Base-by-base conservation (phyloP, 2,888 invertebrate genomes). In the Penaeus monodon region DNA sequence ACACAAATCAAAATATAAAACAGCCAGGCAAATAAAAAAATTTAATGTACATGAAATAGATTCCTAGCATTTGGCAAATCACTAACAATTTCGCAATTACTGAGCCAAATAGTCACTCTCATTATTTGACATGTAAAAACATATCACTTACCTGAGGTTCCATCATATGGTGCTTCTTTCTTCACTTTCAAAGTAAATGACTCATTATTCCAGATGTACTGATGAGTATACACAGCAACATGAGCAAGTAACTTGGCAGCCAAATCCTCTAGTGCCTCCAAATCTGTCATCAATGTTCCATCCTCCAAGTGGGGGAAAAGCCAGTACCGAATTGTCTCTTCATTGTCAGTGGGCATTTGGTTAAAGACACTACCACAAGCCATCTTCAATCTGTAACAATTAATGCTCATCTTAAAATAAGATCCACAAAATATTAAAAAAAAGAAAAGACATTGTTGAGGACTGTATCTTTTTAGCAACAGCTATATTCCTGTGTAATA, bases 191-290 rank as follows among this genome's bases (percentile, higher is more conserved):
- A 68, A 29, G n/a, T 81, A 57, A 89, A 89, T 10, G 83, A 70
- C 17, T 89, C 70, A 22, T 89, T 80, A 77, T 89, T 86, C 89
- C 89, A 89, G n/a, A 89, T 84, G 66, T 89, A 89, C 66, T 76
- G 66, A 68, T 89, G 86, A 22, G 86, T 89, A 66, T 86, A 65
- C 44, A 76, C 78, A n/a, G 84, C 68, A 22, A 89, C 29, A 66
- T 86, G 81, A 64, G 89, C 86, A 44, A 86, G 65, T 44, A 85
- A 63, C 44, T 76, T 44, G 29, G 79, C 77, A 33, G 57, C 65
- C n/a, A 84, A 83, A 17, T 80, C 77, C 64, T 89, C 84, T 12
- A 86, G 81, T 14, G 76, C 38, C 17, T 57, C 74, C 27, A 49
- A 73, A 79, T 84, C 76, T n/a, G 65, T 57, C 24, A 81, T 29